Base-by-base conservation (phyloP, 1,140 invertebrate species). In the Drosophila carrolli region DNA sequence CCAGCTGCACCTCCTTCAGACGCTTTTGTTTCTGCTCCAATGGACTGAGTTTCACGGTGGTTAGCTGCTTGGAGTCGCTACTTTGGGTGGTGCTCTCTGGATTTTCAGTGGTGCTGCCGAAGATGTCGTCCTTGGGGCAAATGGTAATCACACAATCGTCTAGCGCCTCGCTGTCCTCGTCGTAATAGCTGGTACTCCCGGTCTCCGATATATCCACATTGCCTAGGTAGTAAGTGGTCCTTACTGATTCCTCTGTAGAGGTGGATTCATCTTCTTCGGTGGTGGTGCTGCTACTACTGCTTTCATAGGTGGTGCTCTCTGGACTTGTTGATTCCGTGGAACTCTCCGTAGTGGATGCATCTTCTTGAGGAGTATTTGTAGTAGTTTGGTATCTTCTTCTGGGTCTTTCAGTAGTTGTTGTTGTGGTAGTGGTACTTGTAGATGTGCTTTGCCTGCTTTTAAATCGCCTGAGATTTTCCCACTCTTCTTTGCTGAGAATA, bases 121-220 rank as follows among this genome's bases (percentile, higher is more conserved):
- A 84, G 9, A 72, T 23, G 10, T 82, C 75, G 7, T 78, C 75
- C 14, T 65, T 59, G 48, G 82, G 70, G 19, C 75, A 77, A 3
- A 91, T 58, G n/a, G 71, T 86, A 11, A 91, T 76, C 35, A 85
- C 73, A 59, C 90, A 91, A 0, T 48, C 29, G 1, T 76, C 75
- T 16, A 85, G 57, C 7, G 78, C 61, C 13, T 75, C 58, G 27
- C 76, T 61, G n/a, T 78, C 54, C 16, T 75, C 72, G 27, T 82
- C 79, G 27, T 83, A 89, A 57, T 81, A 84, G 13, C 75, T 55
- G 27, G 81, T 81, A 48, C 56, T 65, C 0, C 75, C 75, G 11
- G 76, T 62, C n/a, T 78, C 60, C 7, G 43, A 46, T 19, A 86
- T 78, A 10, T 88, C 75, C 37, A 71, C 57, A 19, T 66, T 65